phyloP scores from a whole-genome alignment of 2,113 vertebrate genomes.

The Antennarius striatus region DNA sequence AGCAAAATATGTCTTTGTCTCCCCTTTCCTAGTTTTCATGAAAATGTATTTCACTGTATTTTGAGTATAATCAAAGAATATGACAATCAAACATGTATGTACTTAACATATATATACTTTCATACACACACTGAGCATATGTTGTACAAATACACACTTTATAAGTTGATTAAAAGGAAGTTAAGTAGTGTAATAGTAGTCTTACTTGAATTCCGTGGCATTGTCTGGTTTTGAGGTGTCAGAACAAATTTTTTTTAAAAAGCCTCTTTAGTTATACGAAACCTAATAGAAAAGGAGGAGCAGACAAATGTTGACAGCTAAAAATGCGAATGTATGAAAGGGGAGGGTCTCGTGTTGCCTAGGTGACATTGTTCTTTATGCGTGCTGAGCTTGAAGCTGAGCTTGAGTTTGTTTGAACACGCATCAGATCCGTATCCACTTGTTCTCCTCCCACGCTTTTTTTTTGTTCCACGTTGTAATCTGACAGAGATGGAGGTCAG shows the following conservation, averaged over 20 bases:
- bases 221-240: too few species aligned
- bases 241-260: slow-evolving; percentile 39
- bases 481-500: slow-evolving; percentile 71
- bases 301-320: not conserved
- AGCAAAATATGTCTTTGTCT: not conserved
- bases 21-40: slow-evolving; percentile 5
- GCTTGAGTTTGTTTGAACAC: slow-evolving; percentile 68
- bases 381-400: slow-evolving; percentile 34
- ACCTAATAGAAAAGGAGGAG: slow-evolving; percentile 30
- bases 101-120: slow-evolving; percentile 8
- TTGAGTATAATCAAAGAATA: slow-evolving; percentile 16
- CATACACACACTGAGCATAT: not conserved
- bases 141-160: slow-evolving; percentile 12
- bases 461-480: slow-evolving; percentile 50
- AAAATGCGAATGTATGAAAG: too few species aligned
- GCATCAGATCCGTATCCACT: slow-evolving; percentile 72
- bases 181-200: too few species aligned
- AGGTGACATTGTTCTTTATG: slow-evolving; percentile 77
- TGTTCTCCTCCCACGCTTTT: slow-evolving; percentile 21
- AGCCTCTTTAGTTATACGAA: slow-evolving; percentile 28
- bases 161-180: too few species aligned
- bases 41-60: slow-evolving; percentile 46
- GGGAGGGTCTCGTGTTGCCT: slow-evolving; percentile 41
- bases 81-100: slow-evolving; percentile 3
- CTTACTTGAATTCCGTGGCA: too few species aligned